phyloP scores from a whole-genome alignment of 2,888 invertebrate genomes.

The Megastigmus dorsalis region DNA sequence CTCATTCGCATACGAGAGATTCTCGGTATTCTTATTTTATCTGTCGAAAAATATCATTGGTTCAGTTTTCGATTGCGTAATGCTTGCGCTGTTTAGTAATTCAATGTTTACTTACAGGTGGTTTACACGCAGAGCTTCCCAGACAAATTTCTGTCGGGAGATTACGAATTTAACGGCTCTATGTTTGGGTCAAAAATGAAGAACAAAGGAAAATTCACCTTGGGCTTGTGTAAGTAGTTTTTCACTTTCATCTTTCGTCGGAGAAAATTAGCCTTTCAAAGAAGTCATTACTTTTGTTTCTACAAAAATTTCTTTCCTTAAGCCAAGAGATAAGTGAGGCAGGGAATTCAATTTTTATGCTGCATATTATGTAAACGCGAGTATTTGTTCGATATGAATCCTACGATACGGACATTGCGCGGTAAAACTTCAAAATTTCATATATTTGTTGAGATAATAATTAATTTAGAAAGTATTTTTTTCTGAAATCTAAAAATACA shows the following conservation, averaged over 20 bases:
- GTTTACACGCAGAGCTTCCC: conserved; percentile 89
- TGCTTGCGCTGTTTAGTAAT: no score
- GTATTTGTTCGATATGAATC: not conserved
- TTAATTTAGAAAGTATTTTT: no score
- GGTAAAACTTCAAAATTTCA: no score
- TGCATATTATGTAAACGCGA: not conserved
- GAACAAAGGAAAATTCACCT: conserved; percentile 84
- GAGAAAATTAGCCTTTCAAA: not conserved
- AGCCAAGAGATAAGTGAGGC: not conserved
- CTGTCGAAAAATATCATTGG: no score
- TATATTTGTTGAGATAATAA: no score
- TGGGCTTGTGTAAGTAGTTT: conserved; percentile 79
- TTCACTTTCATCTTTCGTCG: not conserved
- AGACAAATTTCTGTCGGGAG: conserved; percentile 84
- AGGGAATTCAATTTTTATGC: not conserved
- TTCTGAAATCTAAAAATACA: no score
- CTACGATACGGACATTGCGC: no score
- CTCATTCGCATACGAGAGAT: no score
- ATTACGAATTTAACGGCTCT: conserved; percentile 80
- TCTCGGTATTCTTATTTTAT: no score
- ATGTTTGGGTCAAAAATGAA: conserved; percentile 79
- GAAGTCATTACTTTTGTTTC: not conserved
- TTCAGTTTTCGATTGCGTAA: no score
- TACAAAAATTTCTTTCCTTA: no score
- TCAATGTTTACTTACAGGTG: conserved; percentile 70